Evolutionary conservation across 2,113 vertebrate genomes (phyloP), one percentile per base, ranked within the genome.

Genomic region (Sphyrna mokarran): DNA sequence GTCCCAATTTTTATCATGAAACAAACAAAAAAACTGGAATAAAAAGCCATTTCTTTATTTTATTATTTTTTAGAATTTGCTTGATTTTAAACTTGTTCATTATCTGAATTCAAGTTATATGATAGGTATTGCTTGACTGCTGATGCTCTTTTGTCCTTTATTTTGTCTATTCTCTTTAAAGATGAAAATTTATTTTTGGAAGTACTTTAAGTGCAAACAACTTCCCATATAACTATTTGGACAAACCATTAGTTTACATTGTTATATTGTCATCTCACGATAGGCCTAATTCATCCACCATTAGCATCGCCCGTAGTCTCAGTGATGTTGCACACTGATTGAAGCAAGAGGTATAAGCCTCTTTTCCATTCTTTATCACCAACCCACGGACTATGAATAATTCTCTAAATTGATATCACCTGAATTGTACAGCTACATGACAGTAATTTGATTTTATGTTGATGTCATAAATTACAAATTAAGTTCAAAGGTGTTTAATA

Each of bases 1-100:
- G 8, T 95, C 20, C 48, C 72, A 95, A 76, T 48, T 48, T 95
- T 10, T 16, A 54, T 54, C 48, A 11, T 40, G 43, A 72, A 95
- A 95, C 48, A 95, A 66, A 95, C 66, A 40, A 43, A 76, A 95
- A 76, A 29, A 40, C 70, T 95, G 63, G 69, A 95, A 72, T 3
- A 5, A 48, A 48, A 72, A 20, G 40, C 23, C 13, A 69, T 33
- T 33, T 63, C n/a, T 93, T 16, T 9, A 54, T 40, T 6, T 23
- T 48, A 29, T 54, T 72, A 40, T 23, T 54, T 95, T 48, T 48
- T 23, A 43, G 4, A 94, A 94, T 33, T 95, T 16, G 18, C 16
- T 3, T 18, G n/a, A 66, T n/a, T 93, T 93, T 40, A 40, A 63
- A 40, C 66, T 40, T 20, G 11, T 66, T 93, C 66, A 95, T 72